A percentile compares a stretch with the other conserved stretches of the same genome.
phyloP scores from a whole-genome alignment of 2,113 vertebrate species.

The Campylomormyrus tamandua region DNA sequence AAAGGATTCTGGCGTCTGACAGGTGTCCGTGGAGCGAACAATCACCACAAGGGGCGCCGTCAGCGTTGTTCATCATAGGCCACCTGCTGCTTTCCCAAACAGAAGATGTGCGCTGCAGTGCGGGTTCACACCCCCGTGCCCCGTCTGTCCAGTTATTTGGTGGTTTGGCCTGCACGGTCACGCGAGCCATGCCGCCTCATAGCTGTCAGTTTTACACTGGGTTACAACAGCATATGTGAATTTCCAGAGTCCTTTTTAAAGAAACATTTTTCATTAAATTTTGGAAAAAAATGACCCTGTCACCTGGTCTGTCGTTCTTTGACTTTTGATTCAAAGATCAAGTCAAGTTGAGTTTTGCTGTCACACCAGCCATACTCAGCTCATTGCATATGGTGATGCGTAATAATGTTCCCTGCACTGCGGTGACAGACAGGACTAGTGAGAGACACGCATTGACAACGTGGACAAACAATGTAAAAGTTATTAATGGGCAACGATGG shows the following conservation, averaged over 20 bases:
- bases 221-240: constrained; percentile 7
- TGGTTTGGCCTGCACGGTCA: neutral
- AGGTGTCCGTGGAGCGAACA: neutral
- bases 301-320: neutral
- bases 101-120: neutral
- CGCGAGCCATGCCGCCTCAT: neutral
- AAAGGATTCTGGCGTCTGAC: neutral
- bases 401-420: neutral
- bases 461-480: neutral
- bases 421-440: neutral
- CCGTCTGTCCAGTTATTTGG: neutral
- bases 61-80: neutral
- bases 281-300: constrained; percentile 17
- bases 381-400: neutral
- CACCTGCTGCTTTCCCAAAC: neutral
- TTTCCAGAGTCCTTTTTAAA: constrained; percentile 23
- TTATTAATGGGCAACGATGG: neutral
- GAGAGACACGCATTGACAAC: neutral
- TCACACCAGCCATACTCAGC: neutral
- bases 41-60: neutral
- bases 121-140: neutral
- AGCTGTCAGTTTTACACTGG: constrained; percentile 27
- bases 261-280: constrained; percentile 43
- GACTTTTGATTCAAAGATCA: neutral
- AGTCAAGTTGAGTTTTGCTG: neutral